These are phyloP conservation scores for Columba guinea DNA, from an alignment of 2,797 vertebrate genomes.

Conservation along the genomic window DNA sequence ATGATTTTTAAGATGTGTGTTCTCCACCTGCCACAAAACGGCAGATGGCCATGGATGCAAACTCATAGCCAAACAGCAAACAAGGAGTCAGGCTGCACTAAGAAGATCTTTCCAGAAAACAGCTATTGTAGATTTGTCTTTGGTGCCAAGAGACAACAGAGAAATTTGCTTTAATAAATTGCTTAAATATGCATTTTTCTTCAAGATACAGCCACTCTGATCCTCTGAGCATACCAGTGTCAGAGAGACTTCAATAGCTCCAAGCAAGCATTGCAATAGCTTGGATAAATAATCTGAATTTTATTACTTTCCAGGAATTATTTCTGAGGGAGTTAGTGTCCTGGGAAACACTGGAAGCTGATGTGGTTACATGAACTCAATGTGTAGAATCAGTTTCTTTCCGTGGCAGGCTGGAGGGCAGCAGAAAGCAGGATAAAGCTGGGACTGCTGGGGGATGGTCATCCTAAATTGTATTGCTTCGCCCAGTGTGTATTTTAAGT, in stretches of 20 bases:
- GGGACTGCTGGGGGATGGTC: background rate
- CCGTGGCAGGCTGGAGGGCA: background rate
- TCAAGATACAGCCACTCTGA: conserved; percentile 42
- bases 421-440: background rate
- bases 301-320: conserved; percentile 60
- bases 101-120: conserved; percentile 36
- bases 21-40: conserved; percentile 8
- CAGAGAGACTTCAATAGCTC: conserved; percentile 35
- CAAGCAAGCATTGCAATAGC: conserved; percentile 38
- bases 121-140: background rate
- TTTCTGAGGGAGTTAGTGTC: conserved; percentile 22
- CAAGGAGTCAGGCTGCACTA: background rate
- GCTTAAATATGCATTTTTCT: conserved; percentile 52
- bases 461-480: conserved; percentile 25
- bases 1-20: background rate
- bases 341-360: background rate
- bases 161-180: conserved; percentile 50
- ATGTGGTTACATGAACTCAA: background rate
- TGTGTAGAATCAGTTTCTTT: background rate
- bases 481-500: conserved; percentile 10
- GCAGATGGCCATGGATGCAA: background rate
- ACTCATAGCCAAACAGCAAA: background rate
- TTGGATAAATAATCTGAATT: conserved; percentile 59
- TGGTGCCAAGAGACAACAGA: conserved; percentile 37
- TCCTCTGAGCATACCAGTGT: conserved; percentile 30